Percentiles rank a stretch among this genome's conserved stretches.
These are phyloP conservation scores for Pollenia amentaria DNA, from an alignment of 2,888 invertebrate genomes.

Conservation along the genomic window DNA sequence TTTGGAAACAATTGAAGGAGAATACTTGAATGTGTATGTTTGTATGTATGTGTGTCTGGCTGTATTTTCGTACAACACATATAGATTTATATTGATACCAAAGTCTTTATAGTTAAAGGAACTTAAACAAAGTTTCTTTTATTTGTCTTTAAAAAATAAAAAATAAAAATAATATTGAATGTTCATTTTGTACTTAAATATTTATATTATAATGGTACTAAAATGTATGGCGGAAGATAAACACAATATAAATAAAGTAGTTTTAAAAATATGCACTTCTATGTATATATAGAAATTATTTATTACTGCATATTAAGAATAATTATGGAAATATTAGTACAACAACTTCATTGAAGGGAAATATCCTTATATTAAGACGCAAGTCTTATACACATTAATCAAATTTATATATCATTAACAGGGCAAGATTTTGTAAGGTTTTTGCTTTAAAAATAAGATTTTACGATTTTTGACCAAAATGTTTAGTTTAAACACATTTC, in stretches of 20 bases:
- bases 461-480: too few species aligned
- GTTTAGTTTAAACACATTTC: too few species aligned
- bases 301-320: too few species aligned
- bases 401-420: too few species aligned
- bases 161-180: conserved; percentile 22
- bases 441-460: too few species aligned
- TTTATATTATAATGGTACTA: conserved; percentile 19
- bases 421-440: too few species aligned
- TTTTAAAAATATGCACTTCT: background rate
- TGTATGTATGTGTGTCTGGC: background rate
- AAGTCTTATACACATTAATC: too few species aligned
- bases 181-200: conserved; percentile 46
- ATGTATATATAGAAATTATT: background rate
- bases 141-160: conserved; percentile 46
- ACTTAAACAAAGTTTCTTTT: conserved; percentile 53
- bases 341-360: too few species aligned
- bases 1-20: conserved; percentile 7
- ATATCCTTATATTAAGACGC: too few species aligned
- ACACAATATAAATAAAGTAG: background rate
- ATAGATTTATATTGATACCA: conserved; percentile 13
- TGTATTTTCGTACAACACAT: background rate
- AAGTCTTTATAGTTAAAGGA: conserved; percentile 33
- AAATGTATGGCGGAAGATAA: background rate
- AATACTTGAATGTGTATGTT: background rate
- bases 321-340: too few species aligned